These are phyloP conservation scores for Platycheirus albimanus DNA, from an alignment of 2,888 invertebrate genomes.

Conservation along the genomic window DNA sequence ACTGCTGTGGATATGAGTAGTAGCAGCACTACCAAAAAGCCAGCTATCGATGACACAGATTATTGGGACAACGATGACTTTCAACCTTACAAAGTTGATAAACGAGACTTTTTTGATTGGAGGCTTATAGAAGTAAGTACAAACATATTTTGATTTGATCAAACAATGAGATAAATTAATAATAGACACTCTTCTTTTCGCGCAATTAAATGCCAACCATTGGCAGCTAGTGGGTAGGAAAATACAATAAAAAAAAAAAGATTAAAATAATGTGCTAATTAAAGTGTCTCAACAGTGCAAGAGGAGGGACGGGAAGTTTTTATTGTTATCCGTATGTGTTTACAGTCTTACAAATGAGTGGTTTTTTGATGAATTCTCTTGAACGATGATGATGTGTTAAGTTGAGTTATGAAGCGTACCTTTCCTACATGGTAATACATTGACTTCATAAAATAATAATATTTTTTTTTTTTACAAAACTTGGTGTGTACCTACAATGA, in stretches of 20 bases:
- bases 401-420: slow-evolving; percentile 3
- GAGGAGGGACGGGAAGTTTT: background rate
- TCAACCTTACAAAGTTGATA: slow-evolving; percentile 80
- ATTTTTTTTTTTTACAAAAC: background rate
- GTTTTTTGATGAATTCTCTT: slow-evolving; percentile 5
- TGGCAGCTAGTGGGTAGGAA: background rate
- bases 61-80: slow-evolving; percentile 79
- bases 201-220: background rate
- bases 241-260: background rate
- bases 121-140: slow-evolving; percentile 85
- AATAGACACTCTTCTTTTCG: background rate
- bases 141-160: background rate
- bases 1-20: background rate
- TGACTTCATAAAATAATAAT: background rate
- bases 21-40: slow-evolving; percentile 20
- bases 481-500: background rate
- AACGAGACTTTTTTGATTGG: slow-evolving; percentile 87
- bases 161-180: background rate
- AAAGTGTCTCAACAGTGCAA: background rate
- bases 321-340: slow-evolving; percentile 5
- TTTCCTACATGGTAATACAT: background rate
- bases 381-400: background rate
- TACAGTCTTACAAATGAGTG: background rate
- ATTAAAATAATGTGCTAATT: slow-evolving; percentile 4
- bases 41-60: slow-evolving; percentile 75